Conservation (phyloP, 2,797 vertebrate genomes). For the Eulemur albifrons region DNA sequence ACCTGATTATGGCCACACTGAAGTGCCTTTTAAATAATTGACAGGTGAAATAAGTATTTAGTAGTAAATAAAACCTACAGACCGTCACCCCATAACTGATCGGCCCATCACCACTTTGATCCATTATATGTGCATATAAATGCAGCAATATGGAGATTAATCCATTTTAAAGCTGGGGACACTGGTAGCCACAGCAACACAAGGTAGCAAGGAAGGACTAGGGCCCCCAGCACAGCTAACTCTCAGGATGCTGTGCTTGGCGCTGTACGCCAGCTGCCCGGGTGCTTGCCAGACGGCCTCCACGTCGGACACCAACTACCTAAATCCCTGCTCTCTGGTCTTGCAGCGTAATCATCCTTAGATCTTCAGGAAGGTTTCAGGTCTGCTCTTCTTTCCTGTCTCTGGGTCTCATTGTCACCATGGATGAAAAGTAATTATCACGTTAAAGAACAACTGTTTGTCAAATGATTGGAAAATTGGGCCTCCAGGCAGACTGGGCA, state of each 20-base stretch:
- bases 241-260: background rate
- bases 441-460: background rate
- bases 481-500: background rate
- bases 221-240: background rate
- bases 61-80: background rate
- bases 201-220: fast-evolving
- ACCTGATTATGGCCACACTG: fast-evolving
- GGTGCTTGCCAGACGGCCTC: fast-evolving
- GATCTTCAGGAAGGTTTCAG: fast-evolving
- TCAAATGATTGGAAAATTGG: background rate
- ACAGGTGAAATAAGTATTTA: background rate
- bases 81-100: background rate
- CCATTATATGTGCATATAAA: no score
- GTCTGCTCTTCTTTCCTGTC: background rate
- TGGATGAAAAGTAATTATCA: background rate
- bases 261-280: background rate
- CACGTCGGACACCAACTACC: background rate
- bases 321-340: background rate
- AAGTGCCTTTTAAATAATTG: background rate
- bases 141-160: no score
- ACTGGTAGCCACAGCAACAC: background rate
- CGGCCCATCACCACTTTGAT: background rate
- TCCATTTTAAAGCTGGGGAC: background rate
- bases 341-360: background rate
- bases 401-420: background rate